phyloP scores from a whole-genome alignment of 2,113 vertebrate species.

The Procavia capensis region DNA sequence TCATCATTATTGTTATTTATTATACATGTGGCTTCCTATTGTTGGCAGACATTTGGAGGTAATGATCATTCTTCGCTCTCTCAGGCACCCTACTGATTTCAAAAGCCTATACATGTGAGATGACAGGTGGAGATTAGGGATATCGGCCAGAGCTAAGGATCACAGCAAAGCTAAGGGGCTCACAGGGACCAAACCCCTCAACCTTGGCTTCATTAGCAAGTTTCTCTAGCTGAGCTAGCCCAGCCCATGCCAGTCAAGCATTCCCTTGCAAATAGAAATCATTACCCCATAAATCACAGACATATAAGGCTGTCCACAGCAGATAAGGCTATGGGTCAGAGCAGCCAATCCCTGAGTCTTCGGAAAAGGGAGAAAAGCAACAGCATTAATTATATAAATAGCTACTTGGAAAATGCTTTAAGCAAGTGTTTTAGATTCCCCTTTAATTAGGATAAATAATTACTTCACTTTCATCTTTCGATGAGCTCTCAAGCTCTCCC shows the following conservation, averaged over 20 bases:
- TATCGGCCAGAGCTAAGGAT: slow-evolving; percentile 32
- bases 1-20: background rate
- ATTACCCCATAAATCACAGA: slow-evolving; percentile 77
- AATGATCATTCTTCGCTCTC: background rate
- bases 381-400: slow-evolving; percentile 77
- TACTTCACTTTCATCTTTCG: slow-evolving; percentile 71
- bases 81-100: slow-evolving; percentile 21
- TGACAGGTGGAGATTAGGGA: slow-evolving; percentile 46
- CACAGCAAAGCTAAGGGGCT: slow-evolving; percentile 70
- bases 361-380: slow-evolving; percentile 51
- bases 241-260: slow-evolving; percentile 63
- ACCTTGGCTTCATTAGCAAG: slow-evolving; percentile 77
- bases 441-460: slow-evolving; percentile 80
- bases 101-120: slow-evolving; percentile 54
- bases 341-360: slow-evolving; percentile 56
- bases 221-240: slow-evolving; percentile 71
- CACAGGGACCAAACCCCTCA: slow-evolving; percentile 71
- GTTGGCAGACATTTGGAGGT: slow-evolving; percentile 39
- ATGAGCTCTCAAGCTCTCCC: slow-evolving; percentile 71
- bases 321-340: slow-evolving; percentile 69
- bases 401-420: slow-evolving; percentile 68
- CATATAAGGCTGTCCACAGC: slow-evolving; percentile 64
- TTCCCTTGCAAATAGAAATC: slow-evolving; percentile 80
- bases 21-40: background rate
- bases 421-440: slow-evolving; percentile 72